Evolutionary conservation across 2,113 vertebrate genomes (phyloP).

Genomic region (Cathartes aura): DNA sequence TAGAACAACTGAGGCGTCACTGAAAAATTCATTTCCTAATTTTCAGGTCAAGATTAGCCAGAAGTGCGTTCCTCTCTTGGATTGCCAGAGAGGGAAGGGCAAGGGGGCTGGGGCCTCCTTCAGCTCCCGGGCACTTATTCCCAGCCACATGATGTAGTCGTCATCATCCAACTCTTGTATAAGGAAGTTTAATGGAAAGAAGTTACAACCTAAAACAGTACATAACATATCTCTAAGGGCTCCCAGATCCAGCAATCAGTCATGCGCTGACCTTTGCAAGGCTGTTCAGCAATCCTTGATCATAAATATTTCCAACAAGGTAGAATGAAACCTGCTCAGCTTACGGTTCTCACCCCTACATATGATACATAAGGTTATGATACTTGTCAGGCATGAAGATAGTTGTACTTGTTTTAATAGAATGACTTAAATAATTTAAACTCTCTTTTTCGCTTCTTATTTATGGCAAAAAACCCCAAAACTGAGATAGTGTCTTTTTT

Average conservation of each 20-base stretch:
- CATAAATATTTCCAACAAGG: not conserved
- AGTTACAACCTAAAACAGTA: not conserved
- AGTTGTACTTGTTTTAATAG: not conserved
- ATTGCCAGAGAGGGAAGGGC: not conserved
- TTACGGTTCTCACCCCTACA: not conserved
- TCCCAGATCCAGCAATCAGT: not conserved
- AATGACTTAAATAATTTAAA: not conserved
- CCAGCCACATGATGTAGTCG: not conserved
- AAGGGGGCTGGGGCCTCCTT: not conserved
- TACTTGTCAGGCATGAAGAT: not conserved
- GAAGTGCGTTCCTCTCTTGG: not conserved
- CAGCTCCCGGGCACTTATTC: not conserved
- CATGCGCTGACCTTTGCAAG: not conserved
- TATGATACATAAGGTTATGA: fast-evolving
- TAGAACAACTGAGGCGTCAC: not conserved
- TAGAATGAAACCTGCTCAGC: not conserved
- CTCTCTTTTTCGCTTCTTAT: not conserved
- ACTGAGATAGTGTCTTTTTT: not conserved
- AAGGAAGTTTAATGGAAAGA: not conserved
- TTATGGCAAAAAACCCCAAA: not conserved
- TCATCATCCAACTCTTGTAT: not conserved
- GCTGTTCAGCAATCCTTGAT: not conserved
- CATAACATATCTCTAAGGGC: not conserved
- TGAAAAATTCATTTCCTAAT: not conserved
- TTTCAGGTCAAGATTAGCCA: not conserved